Conservation (phyloP, 2,888 invertebrate genomes). For the Epinotia brunnichana region DNA sequence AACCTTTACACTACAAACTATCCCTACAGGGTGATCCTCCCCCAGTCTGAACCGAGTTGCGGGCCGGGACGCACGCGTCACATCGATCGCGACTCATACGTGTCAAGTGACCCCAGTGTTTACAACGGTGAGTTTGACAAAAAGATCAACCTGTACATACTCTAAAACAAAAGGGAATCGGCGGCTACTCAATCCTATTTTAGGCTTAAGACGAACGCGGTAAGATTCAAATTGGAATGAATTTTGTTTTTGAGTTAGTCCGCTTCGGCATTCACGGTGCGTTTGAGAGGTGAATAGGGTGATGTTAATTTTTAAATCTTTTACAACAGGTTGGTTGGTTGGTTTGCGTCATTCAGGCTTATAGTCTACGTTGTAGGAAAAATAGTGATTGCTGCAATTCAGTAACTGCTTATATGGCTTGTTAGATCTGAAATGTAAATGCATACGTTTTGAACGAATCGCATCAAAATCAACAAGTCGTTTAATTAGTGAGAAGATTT, state of each 20-base stretch:
- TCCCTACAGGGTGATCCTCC: slow-evolving; percentile 40
- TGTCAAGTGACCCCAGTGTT: slow-evolving; percentile 44
- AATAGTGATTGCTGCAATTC: background rate
- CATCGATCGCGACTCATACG: slow-evolving; percentile 64
- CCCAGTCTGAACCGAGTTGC: slow-evolving; percentile 57
- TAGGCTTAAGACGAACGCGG: slow-evolving; percentile 1
- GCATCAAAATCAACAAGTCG: too few species aligned
- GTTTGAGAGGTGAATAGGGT: background rate
- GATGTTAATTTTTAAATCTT: slow-evolving; percentile 12
- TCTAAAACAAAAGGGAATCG: background rate
- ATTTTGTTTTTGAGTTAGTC: background rate
- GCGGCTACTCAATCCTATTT: background rate
- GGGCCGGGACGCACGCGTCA: slow-evolving; percentile 61
- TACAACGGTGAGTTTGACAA: slow-evolving; percentile 26
- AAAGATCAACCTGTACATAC: slow-evolving; percentile 27
- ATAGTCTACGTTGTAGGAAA: background rate
- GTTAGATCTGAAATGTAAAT: too few species aligned
- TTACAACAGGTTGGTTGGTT: slow-evolving; percentile 13
- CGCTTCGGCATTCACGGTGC: background rate
- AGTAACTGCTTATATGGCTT: too few species aligned
- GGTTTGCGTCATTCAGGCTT: background rate
- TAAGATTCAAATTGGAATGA: slow-evolving; percentile 22
- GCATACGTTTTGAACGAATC: too few species aligned
- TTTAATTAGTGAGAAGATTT: too few species aligned
- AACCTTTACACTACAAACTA: slow-evolving; percentile 4